Percentiles rank a stretch among this genome's conserved stretches.
Conservation (phyloP, 2,797 vertebrate species). For the Eleutherodactylus coqui region DNA sequence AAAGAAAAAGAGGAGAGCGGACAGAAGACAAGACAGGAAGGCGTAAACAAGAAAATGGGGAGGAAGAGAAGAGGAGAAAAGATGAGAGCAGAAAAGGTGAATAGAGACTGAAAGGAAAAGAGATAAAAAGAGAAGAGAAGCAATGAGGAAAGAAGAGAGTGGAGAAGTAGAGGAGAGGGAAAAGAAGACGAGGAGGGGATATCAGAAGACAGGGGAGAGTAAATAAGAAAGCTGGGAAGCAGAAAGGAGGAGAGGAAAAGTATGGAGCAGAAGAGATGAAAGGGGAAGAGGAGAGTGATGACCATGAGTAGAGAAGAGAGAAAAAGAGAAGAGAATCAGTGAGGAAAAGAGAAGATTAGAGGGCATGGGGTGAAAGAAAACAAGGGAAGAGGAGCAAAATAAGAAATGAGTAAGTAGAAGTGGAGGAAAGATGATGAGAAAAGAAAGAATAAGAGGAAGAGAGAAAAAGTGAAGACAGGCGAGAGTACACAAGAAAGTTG, state of each 20-base stretch:
- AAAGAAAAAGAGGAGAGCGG: too few species aligned
- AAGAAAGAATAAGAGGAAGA: neutral
- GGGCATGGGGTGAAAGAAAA: too few species aligned
- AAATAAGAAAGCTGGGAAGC: neutral
- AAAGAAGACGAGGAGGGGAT: neutral
- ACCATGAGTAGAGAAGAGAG: too few species aligned
- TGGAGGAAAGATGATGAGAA: too few species aligned
- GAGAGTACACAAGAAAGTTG: neutral
- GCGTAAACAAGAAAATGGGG: neutral
- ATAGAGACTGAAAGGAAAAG: neutral
- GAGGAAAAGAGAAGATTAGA: too few species aligned
- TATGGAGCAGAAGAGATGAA: neutral
- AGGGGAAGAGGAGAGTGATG: neutral
- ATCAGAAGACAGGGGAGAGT: neutral
- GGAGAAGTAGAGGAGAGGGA: neutral
- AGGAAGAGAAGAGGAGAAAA: neutral
- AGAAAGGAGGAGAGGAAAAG: neutral
- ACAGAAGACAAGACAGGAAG: rapidly evolving
- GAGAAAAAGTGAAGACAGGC: neutral
- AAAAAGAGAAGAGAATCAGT: too few species aligned
- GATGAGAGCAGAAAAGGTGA: neutral
- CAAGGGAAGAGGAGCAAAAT: too few species aligned
- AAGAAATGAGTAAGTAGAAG: too few species aligned
- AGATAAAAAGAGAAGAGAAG: neutral
- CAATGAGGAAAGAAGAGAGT: neutral